Percentiles rank a stretch among this genome's conserved stretches.
phyloP scores from a whole-genome alignment of 2,888 invertebrate species.

The Epinotia ramella region DNA sequence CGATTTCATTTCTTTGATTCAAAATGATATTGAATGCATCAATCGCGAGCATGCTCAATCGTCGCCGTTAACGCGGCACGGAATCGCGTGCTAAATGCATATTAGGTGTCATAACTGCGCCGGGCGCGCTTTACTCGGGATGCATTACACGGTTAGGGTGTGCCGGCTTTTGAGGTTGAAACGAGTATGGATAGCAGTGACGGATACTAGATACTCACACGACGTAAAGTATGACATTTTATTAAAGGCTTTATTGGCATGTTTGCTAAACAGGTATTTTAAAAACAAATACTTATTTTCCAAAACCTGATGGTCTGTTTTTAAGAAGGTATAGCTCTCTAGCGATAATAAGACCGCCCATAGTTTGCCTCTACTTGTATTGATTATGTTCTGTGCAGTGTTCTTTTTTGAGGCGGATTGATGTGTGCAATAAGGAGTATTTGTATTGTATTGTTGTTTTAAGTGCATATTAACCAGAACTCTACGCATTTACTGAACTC shows the following conservation, averaged over 20 bases:
- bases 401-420: too few species aligned
- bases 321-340: too few species aligned
- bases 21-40: constrained; percentile 51
- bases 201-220: not conserved
- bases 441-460: too few species aligned
- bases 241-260: not conserved
- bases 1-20: constrained; percentile 17
- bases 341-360: too few species aligned
- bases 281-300: too few species aligned
- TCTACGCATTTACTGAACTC: too few species aligned
- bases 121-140: constrained; percentile 64
- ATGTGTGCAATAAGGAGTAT: too few species aligned
- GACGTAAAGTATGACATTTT: not conserved
- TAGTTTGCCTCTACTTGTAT: too few species aligned
- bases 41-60: constrained; percentile 52
- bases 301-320: too few species aligned
- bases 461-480: too few species aligned
- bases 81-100: constrained; percentile 77
- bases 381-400: too few species aligned
- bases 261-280: too few species aligned
- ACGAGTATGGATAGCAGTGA: constrained; percentile 13
- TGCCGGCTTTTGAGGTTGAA: constrained; percentile 44
- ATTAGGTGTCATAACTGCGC: constrained; percentile 80
- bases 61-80: constrained; percentile 65
- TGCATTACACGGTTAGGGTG: constrained; percentile 49